Evolutionary conservation across 2,113 vertebrate genomes (phyloP), one percentile per base, ranked within the genome.

Genomic region (Tragelaphus scriptus): DNA sequence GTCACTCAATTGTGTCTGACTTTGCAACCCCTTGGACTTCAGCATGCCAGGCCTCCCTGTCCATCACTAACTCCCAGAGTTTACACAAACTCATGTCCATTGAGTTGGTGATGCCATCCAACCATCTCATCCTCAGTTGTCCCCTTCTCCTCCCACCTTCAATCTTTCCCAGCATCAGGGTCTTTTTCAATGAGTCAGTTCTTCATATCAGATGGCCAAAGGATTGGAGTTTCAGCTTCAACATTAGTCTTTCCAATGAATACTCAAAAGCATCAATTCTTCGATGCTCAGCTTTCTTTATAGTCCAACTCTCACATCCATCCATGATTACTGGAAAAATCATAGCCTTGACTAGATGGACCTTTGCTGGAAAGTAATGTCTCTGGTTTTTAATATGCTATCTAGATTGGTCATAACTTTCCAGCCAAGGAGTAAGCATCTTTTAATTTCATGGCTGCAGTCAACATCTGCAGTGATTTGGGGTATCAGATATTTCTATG

Each of bases 31-130:
- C 68, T 13, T 75, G 68, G 36, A 75, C 5, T 23, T 12, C 19
- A 75, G 68, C 21, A 12, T 40, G 21, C 9, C 19, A 40, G 36
- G 36, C 23, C 40, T 44, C 40, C 23, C 40, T 77, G 71, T 77
- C 40, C 3, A 26, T 77, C n/a, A 23, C n/a, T n/a, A 71, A 6
- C 5, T 23, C 68, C 19, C 0, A 0, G 68, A 71, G 19, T 71
- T 40, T 40, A 71, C 1, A 0, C n/a, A 21, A 40, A 71, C 19
- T 40, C n/a, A 40, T 23, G 68, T 23, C 10, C 68, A 71, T 23
- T 40, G 68, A 71, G 19, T 71, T 0, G 0, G 19, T 23, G 5
- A 71, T 40, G 19, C 9, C 68, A 71, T 71, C 10, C 68, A 71
- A 23, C n/a, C n/a, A 71, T 71, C 68, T 71, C n/a, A 12, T 71